phyloP scores from a whole-genome alignment of 2,113 vertebrate species.

The Neomonachus schauinslandi region DNA sequence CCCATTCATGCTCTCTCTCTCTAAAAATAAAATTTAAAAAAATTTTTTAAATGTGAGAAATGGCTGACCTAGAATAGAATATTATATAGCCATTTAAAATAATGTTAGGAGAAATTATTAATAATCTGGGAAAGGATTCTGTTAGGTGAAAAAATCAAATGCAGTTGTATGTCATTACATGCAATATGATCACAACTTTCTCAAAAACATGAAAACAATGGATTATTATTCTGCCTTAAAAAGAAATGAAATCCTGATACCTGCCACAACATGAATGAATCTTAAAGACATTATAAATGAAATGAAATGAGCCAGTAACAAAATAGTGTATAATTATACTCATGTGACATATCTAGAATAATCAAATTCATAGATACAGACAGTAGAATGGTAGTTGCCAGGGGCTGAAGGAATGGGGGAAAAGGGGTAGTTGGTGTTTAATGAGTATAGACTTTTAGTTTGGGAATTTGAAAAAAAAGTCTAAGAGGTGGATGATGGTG shows the following conservation, averaged over 20 bases:
- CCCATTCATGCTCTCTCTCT: background rate
- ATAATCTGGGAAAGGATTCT: background rate
- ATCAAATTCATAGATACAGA: background rate
- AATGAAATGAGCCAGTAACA: background rate
- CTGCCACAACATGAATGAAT: background rate
- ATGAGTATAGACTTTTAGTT: background rate
- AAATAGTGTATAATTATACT: background rate
- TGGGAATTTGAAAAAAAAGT: background rate
- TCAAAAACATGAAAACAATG: background rate
- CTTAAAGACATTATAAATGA: background rate
- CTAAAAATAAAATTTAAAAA: background rate
- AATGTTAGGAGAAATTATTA: conserved; percentile 9
- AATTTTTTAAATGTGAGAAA: background rate
- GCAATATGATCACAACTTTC: background rate
- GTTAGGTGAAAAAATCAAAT: background rate
- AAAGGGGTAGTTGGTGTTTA: background rate
- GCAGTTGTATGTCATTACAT: background rate
- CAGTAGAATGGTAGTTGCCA: background rate
- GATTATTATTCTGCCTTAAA: background rate
- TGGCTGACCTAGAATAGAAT: background rate
- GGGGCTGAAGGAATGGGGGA: background rate
- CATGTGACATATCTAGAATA: background rate
- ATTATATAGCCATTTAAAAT: background rate
- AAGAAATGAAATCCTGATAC: background rate
- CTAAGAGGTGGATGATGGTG: background rate